A percentile compares a stretch with the other conserved stretches of the same genome.
Evolutionary conservation across 2,797 vertebrate species (phyloP).

Genomic region (Smutsia temminckii): DNA sequence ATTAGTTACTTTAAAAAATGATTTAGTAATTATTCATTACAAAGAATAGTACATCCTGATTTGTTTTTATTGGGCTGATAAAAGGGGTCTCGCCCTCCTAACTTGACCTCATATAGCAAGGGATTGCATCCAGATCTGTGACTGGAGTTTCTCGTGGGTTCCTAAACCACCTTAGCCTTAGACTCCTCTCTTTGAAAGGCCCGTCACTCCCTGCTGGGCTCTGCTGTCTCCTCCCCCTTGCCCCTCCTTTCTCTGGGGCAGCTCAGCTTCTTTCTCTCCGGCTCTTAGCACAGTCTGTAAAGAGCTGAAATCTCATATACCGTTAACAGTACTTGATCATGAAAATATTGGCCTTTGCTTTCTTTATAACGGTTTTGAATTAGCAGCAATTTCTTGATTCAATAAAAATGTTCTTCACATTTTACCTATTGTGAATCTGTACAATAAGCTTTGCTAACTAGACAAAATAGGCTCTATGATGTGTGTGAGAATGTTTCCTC

Average conservation of each 20-base stretch:
- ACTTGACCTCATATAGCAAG: background rate
- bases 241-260: background rate
- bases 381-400: slow-evolving; percentile 32
- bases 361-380: slow-evolving; percentile 51
- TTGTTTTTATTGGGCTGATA: background rate
- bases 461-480: background rate
- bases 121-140: background rate
- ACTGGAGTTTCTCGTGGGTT: background rate
- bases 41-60: background rate
- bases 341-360: slow-evolving; percentile 35
- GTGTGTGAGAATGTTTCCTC: background rate
- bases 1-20: background rate
- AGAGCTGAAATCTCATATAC: background rate
- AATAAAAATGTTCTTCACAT: slow-evolving; percentile 1
- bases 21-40: background rate
- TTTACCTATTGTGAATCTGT: slow-evolving; percentile 38
- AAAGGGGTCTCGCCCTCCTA: background rate
- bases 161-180: background rate
- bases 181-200: background rate
- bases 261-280: background rate
- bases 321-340: background rate
- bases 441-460: slow-evolving; percentile 41
- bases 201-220: background rate
- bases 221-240: background rate
- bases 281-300: background rate